Evolutionary conservation across 2,113 vertebrate genomes (phyloP), one percentile per base, ranked within the genome.

Genomic region (Cyanistes caeruleus): DNA sequence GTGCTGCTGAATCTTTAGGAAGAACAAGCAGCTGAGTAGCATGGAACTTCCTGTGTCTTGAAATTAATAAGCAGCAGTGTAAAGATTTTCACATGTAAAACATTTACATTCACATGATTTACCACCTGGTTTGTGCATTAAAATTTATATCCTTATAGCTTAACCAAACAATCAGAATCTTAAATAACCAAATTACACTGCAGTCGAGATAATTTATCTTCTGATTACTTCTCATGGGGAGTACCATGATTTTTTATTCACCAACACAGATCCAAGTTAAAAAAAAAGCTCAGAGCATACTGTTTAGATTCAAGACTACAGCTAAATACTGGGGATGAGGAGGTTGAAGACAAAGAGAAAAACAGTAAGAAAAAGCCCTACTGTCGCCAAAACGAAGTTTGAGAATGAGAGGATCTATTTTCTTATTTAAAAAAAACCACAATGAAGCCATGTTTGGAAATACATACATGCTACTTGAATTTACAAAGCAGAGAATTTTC

Each of bases 111-210:
- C 6, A 10, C 10, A 37, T 55, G 62, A 77, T 12, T 63, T 84
- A 69, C 24, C 53, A 93, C 93, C 52, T 87, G 55, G 16, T 51
- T 72, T 77, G 72, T 44, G 10, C 67, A 67, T 49, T 28, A 93
- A 48, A 82, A 60, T 48, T 37, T 79, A 69, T 24, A 78, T 31
- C 33, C n/a, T 77, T 80, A 77, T 4, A 59, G 35, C 37, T 89
- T 81, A 91, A 70, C 18, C 48, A 89, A 91, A 76, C 44, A 94
- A 82, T 52, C 18, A 76, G 52, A 80, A 60, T 69, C 80, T 76
- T 81, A 60, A 80, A 49, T 41, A 95, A 91, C 24, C 31, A 53
- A 79, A 77, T 72, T 43, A 58, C 18, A 53, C 13, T n/a, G 23
- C 30, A 59, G 28, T 78, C 11, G 6, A 62, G 51, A 72, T 48